Percentiles rank a stretch among this genome's conserved stretches.
These are phyloP conservation scores for Polypedilum pembai DNA, from an alignment of 1,140 invertebrate species.

Conservation along the genomic window DNA sequence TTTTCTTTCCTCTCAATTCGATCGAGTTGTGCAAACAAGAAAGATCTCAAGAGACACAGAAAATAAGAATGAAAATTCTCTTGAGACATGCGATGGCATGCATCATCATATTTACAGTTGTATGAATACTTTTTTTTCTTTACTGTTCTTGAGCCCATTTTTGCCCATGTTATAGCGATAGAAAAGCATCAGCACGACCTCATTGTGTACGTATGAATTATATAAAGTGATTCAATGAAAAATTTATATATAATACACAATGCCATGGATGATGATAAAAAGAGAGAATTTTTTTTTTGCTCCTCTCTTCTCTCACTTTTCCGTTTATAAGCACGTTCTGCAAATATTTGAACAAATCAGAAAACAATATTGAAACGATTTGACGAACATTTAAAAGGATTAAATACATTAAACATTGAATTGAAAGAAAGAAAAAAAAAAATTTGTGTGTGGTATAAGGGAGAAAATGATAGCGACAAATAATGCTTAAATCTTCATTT, in stretches of 20 bases:
- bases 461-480: background rate
- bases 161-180: background rate
- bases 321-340: slow-evolving; percentile 23
- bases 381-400: slow-evolving; percentile 28
- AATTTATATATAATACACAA: background rate
- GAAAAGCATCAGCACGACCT: background rate
- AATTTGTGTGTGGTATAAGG: background rate
- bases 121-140: too few relatives aligned
- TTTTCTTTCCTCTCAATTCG: too few relatives aligned
- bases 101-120: background rate
- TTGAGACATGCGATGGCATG: slow-evolving; percentile 10
- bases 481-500: background rate
- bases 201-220: slow-evolving; percentile 2
- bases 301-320: background rate
- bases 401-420: slow-evolving; percentile 27
- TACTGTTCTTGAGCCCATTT: slow-evolving; percentile 3
- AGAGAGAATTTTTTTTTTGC: background rate
- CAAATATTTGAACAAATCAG: slow-evolving; percentile 28
- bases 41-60: too few relatives aligned
- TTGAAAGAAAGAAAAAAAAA: background rate
- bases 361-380: slow-evolving; percentile 28
- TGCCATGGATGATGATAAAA: too few relatives aligned
- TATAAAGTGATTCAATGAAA: background rate
- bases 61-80: background rate
- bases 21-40: too few relatives aligned